Evolutionary conservation across 1,140 invertebrate genomes (phyloP), one percentile per base, ranked within the genome.

Genomic region (Musca vetustissima): DNA sequence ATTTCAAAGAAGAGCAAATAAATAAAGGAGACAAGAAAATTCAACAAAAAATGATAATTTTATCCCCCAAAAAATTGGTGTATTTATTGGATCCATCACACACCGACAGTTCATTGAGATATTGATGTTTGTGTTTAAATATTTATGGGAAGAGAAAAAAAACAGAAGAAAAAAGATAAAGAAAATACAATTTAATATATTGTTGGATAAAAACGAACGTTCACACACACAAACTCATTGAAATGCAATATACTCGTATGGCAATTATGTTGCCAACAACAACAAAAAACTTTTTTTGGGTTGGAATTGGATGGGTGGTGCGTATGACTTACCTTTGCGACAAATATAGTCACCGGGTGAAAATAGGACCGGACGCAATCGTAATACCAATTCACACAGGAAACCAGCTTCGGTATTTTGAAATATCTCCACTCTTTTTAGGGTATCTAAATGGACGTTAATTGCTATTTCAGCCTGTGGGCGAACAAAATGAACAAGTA

Each of bases 391-490:
- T 85, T 98, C 97, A 85, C 97, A 98, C 22, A 99, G 88, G 87
- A 99, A 98, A 28, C 97, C 97, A 43, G 97, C 96, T 85, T 99
- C 97, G 4, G 97, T 98, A 83, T 98, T 98, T 86, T 98, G 97
- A 85, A 99, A 99, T 78, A 99, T 98, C 85, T 98, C 97, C 74
- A 98, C 97, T 80, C 96, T 89, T 86, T 97, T 97, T 78, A 99
- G 85, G 48, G 97, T 98, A 85, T 99, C 97, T 84, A 99, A 87
- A 84, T 98, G 97, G 70, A 99, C 97, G 85, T 99, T 98, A 84
- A 98, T 98, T 72, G 97, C 97, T 75, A 98, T 98, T 86, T 99
- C 97, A 47, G 96, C 96, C 81, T 83, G 72, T 47, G 70, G 61
- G 14, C 53, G 47, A 59, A 21, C 15, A 28, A 32, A 59, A 67